phyloP scores from a whole-genome alignment of 2,888 invertebrate genomes.

The Drosophila falleni region DNA sequence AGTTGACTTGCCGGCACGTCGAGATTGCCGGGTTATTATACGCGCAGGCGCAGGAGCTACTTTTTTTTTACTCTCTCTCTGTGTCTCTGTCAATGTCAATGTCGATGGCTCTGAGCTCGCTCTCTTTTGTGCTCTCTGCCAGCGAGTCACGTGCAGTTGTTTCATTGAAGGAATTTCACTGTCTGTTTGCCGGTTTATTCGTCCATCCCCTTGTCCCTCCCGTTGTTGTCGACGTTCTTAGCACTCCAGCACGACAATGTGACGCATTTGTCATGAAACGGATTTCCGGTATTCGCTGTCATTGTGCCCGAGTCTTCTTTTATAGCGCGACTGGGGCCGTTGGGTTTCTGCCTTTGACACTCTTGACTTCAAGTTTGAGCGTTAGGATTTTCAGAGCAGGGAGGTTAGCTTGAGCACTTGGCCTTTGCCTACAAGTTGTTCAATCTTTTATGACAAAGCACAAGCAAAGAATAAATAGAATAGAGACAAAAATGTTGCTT shows the following conservation, averaged over 20 bases:
- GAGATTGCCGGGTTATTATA: constrained; percentile 38
- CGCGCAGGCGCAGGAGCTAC: constrained; percentile 43
- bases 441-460: constrained; percentile 74
- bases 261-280: constrained; percentile 79
- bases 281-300: constrained; percentile 81
- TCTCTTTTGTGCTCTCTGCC: constrained; percentile 26
- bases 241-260: constrained; percentile 73
- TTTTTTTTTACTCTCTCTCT: constrained; percentile 1
- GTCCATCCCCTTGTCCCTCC: constrained; percentile 4
- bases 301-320: constrained; percentile 42
- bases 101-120: constrained; percentile 61
- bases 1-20: constrained; percentile 54
- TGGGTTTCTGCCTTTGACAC: constrained; percentile 46
- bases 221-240: constrained; percentile 39
- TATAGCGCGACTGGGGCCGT: not conserved
- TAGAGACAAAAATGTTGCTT: constrained; percentile 44
- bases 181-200: constrained; percentile 70
- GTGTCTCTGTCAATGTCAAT: constrained; percentile 49
- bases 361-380: constrained; percentile 60
- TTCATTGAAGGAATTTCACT: constrained; percentile 78
- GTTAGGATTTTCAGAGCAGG: not conserved
- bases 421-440: constrained; percentile 63
- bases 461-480: constrained; percentile 7
- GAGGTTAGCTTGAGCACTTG: constrained; percentile 20
- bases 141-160: constrained; percentile 73